Base-by-base conservation (phyloP, 2,797 vertebrate genomes). In the Falco biarmicus region DNA sequence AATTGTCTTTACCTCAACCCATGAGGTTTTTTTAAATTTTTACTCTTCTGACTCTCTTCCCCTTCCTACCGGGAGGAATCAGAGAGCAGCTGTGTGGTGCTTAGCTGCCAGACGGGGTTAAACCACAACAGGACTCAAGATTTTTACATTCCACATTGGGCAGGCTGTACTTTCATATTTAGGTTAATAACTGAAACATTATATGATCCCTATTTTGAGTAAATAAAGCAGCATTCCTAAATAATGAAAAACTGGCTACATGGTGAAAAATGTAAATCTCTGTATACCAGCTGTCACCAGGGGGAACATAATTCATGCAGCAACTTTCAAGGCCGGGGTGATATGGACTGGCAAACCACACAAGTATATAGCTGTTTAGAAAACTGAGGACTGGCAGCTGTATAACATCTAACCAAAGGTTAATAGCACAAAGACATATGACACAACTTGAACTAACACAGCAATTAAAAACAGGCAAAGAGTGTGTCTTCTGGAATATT, bases 301-400 rank as follows among this genome's bases (percentile, higher is more conserved):
- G 71, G 84, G 85, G 84, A 89, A 89, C 87, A 94, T 93, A 96
- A 96, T 96, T 97, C 91, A 82, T 89, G 43, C 47, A 94, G 63
- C 19, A 75, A 3, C 78, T 90, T 97, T 77, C 20, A 29, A 92
- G 64, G 22, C 29, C 87, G 16, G 50, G 73, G 26, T 74, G 34
- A 64, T 91, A 87, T 15, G 41, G 76, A 84, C 81, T 83, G 61
- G 34, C 11, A 34, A 5, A 83, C 14, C 34, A 68, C 24, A 64
- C 13, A 82, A 94, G 37, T 24, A 91, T 29, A 81, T 8, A 89
- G 77, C 70, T 54, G 13, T 75, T 91, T 61, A 74, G 37, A 78
- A 82, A 79, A 66, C 34, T 54, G 31, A 51, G 22, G 53, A 64
- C 45, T 59, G 32, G 13, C 19, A 61, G n/a, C 47, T 29, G 3